Evolutionary conservation across 2,797 vertebrate species (phyloP).

Genomic region (Myotis pilosus): DNA sequence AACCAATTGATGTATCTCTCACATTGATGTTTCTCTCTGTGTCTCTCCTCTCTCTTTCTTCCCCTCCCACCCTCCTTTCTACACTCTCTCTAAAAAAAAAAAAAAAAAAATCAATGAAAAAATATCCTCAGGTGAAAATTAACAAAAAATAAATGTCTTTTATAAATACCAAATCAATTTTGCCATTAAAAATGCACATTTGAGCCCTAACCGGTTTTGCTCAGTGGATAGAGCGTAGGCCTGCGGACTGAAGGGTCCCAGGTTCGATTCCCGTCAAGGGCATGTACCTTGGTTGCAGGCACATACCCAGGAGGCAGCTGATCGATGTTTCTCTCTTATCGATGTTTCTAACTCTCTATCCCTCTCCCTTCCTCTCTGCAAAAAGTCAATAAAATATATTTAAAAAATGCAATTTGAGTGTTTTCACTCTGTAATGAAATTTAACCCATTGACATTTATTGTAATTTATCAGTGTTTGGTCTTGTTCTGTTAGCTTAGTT

Average conservation of each 20-base stretch:
- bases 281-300: no score
- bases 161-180: not conserved
- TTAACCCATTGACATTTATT: constrained; percentile 34
- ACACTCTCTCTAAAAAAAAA: not conserved
- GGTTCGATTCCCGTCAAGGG: no score
- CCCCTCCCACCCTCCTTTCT: not conserved
- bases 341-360: no score
- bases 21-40: not conserved
- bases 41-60: no score
- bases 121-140: not conserved
- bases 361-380: no score
- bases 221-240: no score
- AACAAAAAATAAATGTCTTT: not conserved
- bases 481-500: not conserved
- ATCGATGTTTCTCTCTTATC: no score
- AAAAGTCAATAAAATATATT: no score
- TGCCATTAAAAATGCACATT: not conserved
- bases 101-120: not conserved
- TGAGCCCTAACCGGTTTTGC: no score
- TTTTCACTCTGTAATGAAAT: not conserved
- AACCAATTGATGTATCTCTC: no score
- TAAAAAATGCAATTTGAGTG: not conserved
- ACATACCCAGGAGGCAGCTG: no score
- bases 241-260: no score
- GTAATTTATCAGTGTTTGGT: not conserved